Base-by-base conservation (phyloP, 2,797 vertebrate species). In the Lateolabrax maculatus region DNA sequence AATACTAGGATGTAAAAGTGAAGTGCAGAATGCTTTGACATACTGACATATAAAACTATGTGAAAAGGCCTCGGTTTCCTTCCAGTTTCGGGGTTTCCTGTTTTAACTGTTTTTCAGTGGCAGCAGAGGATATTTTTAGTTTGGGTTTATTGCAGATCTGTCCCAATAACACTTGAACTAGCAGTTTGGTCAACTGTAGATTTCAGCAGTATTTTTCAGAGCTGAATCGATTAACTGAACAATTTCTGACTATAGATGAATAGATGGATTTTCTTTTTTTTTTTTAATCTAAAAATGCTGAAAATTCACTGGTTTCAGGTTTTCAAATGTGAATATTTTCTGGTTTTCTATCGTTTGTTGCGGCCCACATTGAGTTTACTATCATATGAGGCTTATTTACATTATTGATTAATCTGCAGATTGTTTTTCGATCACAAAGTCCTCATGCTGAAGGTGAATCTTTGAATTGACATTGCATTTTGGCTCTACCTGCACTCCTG, bases 41-140 rank as follows among this genome's bases (percentile, higher is more conserved):
- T 4, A 6, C 0, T 41, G 36, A 71, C 37, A 13, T 27, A 39
- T 12, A 9, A 39, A 19, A 39, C 2, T 19, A 5, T 53, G 5
- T 41, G 34, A 34, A 0, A 46, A 15, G 25, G 46, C 25, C 25
- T 61, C 27, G 23, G 62, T 75, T 84, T 68, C 41, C 65, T 29
- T 67, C 36, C 39, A 65, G 13, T 72, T 69, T 71, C 25, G 13
- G 0, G 1, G 49, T 31, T 77, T 84, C 71, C 71, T 51, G 61
- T 25, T 46, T 1, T 31, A 67, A 60, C 64, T 3, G 21, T 53
- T 61, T 13, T 29, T 13, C 37, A 27, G 77, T n/a, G n/a, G n/a
- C n/a, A n/a, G n/a, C n/a, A n/a, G n/a, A 46, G 0, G 52, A n/a
- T 75, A 44, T 79, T 79, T 77, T 74, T 66, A 81, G 65, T 53